Evolutionary conservation across 2,888 invertebrate species (phyloP), one percentile per base, ranked within the genome.

Genomic region (Oligia latruncula): DNA sequence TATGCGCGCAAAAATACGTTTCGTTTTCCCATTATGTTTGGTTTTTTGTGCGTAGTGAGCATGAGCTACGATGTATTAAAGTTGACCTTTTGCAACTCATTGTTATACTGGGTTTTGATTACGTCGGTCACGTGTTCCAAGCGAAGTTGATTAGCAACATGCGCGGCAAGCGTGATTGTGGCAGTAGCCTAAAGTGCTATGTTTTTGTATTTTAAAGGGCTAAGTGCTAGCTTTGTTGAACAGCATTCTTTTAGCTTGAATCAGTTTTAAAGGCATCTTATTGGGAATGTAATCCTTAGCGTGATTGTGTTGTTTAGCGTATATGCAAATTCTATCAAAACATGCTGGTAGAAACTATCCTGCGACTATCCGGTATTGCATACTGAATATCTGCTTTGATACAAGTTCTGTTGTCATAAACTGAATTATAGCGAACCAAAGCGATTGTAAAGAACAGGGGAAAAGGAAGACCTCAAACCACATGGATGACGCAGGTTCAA

Each of bases 81-180:
- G 52, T 66, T 58, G 43, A 15, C 67, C 82, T 85, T 85, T 68
- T 85, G 76, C 29, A 3, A 65, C 1, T 77, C 23, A 58, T n/a
- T 4, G 29, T 55, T 65, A 8, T 13, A n/a, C 13, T 49, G 55
- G 58, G 67, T 17, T 71, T 43, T 11, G 72, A 77, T 81, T 74
- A 72, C 72, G 71, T 77, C 60, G 81, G 55, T 84, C 81, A 86
- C 83, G 71, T 86, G 86, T 78, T 77, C 35, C 43, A 62, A 73
- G 43, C 67, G 29, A 64, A 84, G 76, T 84, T 75, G 71, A 87
- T 79, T 78, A 72, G 74, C 35, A 66, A 67, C 84, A 87, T 84
- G 81, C 78, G 72, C 65, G 64, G 23, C 29, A 17, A 40, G 70
- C 87, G 81, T 86, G 87, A 78, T 84, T 62, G 43, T 76, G 74